These are phyloP conservation scores for Antechinus flavipes DNA, from an alignment of 2,113 vertebrate species.

Conservation along the genomic window DNA sequence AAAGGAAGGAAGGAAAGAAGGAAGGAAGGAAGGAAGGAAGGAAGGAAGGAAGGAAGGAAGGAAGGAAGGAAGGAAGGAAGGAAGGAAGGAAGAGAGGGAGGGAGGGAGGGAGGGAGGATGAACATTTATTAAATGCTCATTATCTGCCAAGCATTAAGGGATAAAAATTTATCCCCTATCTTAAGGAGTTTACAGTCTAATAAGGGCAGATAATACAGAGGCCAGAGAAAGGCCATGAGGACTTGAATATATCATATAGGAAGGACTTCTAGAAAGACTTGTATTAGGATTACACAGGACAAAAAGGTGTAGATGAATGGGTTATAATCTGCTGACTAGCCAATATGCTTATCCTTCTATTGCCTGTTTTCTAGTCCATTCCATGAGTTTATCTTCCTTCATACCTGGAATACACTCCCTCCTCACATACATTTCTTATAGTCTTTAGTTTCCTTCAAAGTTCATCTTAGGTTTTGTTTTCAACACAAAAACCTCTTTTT, in stretches of 20 bases:
- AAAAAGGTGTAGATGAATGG: not conserved
- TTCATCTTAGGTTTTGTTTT: not conserved
- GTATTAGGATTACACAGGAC: not conserved
- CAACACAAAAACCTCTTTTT: not conserved
- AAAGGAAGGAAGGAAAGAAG: rapidly evolving
- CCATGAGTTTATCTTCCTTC: not conserved
- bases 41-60: not conserved
- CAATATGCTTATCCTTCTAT: not conserved
- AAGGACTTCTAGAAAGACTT: no score
- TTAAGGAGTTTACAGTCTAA: not conserved
- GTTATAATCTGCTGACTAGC: not conserved
- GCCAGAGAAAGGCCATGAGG: not conserved
- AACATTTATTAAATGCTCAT: no score
- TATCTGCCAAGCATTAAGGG: not conserved
- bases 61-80: not conserved
- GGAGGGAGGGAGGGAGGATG: no score
- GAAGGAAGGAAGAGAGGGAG: no score
- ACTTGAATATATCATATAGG: not conserved
- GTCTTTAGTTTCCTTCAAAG: not conserved
- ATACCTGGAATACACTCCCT: not conserved
- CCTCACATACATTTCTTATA: not conserved
- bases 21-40: no score
- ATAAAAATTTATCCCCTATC: not conserved
- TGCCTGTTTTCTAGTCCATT: not conserved
- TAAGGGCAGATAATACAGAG: not conserved